Percentiles rank a stretch among this genome's conserved stretches.
These are phyloP conservation scores for Lepidurus packardi DNA, from an alignment of 1,140 invertebrate genomes.

Conservation along the genomic window DNA sequence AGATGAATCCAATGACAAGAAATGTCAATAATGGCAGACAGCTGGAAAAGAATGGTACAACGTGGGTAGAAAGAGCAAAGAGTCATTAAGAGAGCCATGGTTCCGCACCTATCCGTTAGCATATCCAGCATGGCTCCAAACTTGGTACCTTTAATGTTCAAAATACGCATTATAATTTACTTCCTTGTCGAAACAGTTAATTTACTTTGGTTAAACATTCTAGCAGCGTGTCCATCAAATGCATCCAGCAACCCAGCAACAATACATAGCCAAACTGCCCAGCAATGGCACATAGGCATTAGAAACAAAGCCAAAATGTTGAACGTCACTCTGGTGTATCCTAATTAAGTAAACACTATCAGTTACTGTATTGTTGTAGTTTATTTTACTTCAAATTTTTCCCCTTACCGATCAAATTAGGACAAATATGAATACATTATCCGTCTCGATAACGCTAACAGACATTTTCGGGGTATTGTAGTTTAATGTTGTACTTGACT, in stretches of 20 bases:
- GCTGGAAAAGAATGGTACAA: constrained; percentile 90
- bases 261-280: constrained; percentile 79
- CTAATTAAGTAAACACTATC: constrained; percentile 48
- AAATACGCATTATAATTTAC: constrained; percentile 24
- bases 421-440: constrained; percentile 88
- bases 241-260: constrained; percentile 88
- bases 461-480: background rate
- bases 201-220: constrained; percentile 83
- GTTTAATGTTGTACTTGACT: no score
- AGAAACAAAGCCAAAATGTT: constrained; percentile 89
- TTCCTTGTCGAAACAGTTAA: background rate
- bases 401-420: constrained; percentile 74
- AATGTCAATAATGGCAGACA: constrained; percentile 91
- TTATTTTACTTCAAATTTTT: constrained; percentile 23
- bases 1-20: constrained; percentile 97
- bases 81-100: constrained; percentile 81
- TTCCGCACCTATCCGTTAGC: constrained; percentile 94
- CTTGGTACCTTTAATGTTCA: constrained; percentile 65
- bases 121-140: constrained; percentile 98
- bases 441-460: constrained; percentile 42
- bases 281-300: constrained; percentile 78
- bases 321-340: constrained; percentile 84
- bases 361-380: constrained; percentile 29
- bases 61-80: constrained; percentile 86
- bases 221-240: constrained; percentile 93